Evolutionary conservation across 2,888 invertebrate species (phyloP), one percentile per base, ranked within the genome.

Genomic region (Drosophila ezoana): DNA sequence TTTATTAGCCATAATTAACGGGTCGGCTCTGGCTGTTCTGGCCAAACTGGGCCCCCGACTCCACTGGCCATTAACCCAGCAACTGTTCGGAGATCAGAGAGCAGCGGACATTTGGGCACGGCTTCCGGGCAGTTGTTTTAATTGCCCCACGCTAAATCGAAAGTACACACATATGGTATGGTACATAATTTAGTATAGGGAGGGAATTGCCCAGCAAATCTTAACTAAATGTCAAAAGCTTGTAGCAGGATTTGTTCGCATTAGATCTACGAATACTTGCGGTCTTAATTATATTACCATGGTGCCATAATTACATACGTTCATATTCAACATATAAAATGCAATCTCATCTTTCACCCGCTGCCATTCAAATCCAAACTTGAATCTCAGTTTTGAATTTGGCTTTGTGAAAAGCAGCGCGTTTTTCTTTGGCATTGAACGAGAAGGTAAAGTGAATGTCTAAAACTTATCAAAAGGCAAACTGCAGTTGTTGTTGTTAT

Each of bases 401-500:
- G 28, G 33, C 44, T 41, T 28, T 47, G 66, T 52, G 60, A 60
- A 79, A 72, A 76, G 66, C 79, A 38, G 60, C 53, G 52, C 65
- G 81, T 70, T 80, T 86, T 81, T 83, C 81, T 57, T 69, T 86
- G 84, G 81, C 81, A 87, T 87, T 84, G 87, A 84, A 58, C 61
- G 61, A 44, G 67, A 68, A 72, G 85, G 59, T 59, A 79, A 82
- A 82, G 82, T 82, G 82, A 82, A 82, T 82, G 82, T 79, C 80
- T 66, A 37, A 45, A 20, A 53, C 37, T 41, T 51, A 75, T 62
- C 62, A 53, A 63, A 73, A 75, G 78, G 67, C 53, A 49, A 54
- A 43, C 61, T 51, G 68, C 73, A 79, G 52, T 68, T 60, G 28
- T 32, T 62, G 44, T 37, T 56, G 58, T 58, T 67, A 67, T 28